Conservation (phyloP, 2,797 vertebrate genomes). For the Phylloscopus collybita region DNA sequence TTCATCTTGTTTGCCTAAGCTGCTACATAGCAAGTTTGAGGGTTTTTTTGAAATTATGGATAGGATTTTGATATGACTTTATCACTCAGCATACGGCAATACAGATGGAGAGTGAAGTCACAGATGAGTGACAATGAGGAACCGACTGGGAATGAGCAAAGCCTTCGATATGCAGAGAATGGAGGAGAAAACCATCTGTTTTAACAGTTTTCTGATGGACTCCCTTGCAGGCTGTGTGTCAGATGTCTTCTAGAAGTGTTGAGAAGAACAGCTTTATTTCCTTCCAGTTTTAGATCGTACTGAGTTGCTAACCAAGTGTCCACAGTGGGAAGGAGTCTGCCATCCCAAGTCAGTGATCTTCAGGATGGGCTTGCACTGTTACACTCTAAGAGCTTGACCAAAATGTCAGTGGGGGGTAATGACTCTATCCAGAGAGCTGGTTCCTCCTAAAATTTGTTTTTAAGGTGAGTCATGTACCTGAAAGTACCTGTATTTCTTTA, state of each 20-base stretch:
- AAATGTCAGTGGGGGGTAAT: background rate
- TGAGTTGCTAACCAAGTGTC: background rate
- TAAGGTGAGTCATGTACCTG: background rate
- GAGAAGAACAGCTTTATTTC: background rate
- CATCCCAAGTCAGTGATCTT: background rate
- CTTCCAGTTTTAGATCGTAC: background rate
- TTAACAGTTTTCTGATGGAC: background rate
- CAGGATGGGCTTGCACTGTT: background rate
- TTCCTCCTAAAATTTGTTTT: background rate
- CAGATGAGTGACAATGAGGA: conserved; percentile 30
- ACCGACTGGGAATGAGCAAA: conserved; percentile 37
- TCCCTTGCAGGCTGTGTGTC: background rate
- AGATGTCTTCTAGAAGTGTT: background rate
- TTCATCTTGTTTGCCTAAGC: background rate
- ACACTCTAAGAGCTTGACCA: background rate
- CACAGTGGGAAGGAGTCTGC: background rate
- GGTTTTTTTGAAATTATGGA: background rate
- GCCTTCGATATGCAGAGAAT: background rate
- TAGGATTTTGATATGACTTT: conserved; percentile 15
- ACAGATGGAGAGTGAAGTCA: conserved; percentile 31
- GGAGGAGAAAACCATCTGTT: conserved; percentile 7
- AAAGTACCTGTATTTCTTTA: background rate
- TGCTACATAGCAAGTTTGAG: background rate
- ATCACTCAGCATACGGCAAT: background rate
- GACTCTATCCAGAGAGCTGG: background rate